Evolutionary conservation across 1,140 invertebrate species (phyloP), one percentile per base, ranked within the genome.

Genomic region (Monochamus saltuarius): DNA sequence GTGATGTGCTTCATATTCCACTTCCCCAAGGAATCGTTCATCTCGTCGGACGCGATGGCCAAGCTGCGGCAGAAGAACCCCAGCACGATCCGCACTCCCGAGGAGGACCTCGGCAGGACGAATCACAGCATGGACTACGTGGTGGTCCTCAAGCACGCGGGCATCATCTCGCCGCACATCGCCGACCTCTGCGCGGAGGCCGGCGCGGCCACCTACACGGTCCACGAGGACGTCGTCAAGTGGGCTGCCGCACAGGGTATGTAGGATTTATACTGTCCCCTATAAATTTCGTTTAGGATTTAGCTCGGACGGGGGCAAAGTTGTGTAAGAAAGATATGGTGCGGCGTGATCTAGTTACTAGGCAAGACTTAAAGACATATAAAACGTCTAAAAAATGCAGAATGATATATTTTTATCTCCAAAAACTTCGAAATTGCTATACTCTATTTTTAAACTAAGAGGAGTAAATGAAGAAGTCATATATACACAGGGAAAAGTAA

Each of bases 1-100:
- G 90, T 91, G 0, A 84, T 97, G 75, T 97, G 95, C 77, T 97
- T 97, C 77, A 85, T 96, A 0, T 90, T 89, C 64, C 89, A 93
- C 73, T 90, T 95, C 72, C 87, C 87, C 55, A 93, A 93, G 78
- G 88, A 92, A 69, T 91, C 95, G 67, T 97, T 97, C 74, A 97
- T 97, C 73, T 93, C 94, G 0, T 90, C 94, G 11, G 95, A 97
- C 79, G 94, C 94, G 13, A 97, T 98, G 91, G 89, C 93, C n/a
- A 97, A 97, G 79, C 78, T 97, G n/a, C 82, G 94, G 78, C 94
- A 97, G 82, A 93, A 89, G 72, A 84, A 83, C 76, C 82, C 82
- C 8, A 81, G 81, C 36, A 81, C 81, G 7, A 77, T 82, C n/a
- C 51, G 73, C 40, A 86, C 87, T 0, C 91, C 95, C 0, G 95